Evolutionary conservation across 2,113 vertebrate genomes (phyloP).

Genomic region (Pterophyllum scalare): DNA sequence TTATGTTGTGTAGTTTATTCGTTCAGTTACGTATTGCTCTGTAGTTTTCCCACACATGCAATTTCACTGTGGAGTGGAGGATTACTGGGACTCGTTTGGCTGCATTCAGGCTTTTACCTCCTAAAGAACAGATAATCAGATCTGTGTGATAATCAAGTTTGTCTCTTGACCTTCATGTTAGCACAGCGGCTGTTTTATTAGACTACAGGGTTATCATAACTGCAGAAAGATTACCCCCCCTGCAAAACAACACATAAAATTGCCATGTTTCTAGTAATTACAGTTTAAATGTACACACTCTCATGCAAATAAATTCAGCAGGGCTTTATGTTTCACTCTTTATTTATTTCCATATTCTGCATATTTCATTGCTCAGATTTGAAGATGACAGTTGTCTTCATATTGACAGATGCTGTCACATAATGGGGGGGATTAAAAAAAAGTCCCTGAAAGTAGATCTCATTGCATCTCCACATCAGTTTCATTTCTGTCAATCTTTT

Average conservation of each 20-base stretch:
- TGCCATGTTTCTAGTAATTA: not conserved
- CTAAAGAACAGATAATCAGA: not conserved
- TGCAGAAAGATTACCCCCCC: not conserved
- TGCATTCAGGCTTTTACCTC: not conserved
- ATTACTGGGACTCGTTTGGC: not conserved
- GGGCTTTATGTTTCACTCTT: not conserved
- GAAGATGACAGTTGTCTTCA: not conserved
- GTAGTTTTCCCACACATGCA: not conserved
- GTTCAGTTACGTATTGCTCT: no score
- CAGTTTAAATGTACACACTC: not conserved
- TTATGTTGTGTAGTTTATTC: no score
- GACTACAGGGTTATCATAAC: not conserved
- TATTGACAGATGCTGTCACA: not conserved
- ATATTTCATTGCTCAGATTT: not conserved
- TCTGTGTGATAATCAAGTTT: not conserved
- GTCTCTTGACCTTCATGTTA: not conserved
- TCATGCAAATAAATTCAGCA: not conserved
- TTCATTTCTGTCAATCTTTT: not conserved
- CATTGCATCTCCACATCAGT: not conserved
- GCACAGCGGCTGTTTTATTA: not conserved
- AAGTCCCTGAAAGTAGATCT: not conserved
- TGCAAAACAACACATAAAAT: not conserved
- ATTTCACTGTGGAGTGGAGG: not conserved
- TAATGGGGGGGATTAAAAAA: not conserved
- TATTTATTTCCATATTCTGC: not conserved